Percentiles rank a stretch among this genome's conserved stretches.
Conservation (phyloP, 2,797 vertebrate genomes). For the Calcarius lapponicus region DNA sequence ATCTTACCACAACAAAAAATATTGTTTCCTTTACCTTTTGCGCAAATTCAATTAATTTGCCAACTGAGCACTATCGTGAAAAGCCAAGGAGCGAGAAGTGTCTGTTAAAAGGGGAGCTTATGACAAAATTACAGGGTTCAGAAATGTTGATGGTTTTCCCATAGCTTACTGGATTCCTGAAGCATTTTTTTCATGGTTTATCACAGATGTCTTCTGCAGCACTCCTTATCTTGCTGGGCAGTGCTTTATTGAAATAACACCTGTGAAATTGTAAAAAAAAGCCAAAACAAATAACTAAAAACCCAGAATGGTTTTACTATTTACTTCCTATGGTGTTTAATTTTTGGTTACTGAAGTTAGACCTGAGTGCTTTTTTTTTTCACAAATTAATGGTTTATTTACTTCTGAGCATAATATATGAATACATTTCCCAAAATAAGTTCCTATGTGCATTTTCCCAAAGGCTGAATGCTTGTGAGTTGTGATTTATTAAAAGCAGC, state of each 20-base stretch:
- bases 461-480: background rate
- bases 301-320: fast-evolving
- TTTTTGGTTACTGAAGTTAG: background rate
- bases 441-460: background rate
- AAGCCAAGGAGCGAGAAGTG: background rate
- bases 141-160: background rate
- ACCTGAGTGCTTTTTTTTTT: background rate
- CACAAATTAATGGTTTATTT: background rate
- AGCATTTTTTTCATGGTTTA: background rate
- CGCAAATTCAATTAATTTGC: background rate
- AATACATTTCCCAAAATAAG: background rate
- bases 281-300: background rate
- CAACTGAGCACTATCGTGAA: background rate
- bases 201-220: background rate
- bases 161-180: background rate
- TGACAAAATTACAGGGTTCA: background rate
- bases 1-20: background rate
- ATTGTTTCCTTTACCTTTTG: background rate
- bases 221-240: background rate
- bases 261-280: background rate
- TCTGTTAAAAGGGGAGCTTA: background rate
- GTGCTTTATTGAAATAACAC: background rate
- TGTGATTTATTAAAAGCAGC: background rate
- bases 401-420: background rate
- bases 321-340: background rate